Conservation (phyloP, 2,888 invertebrate genomes). For the Drosophila atroscutellata region DNA sequence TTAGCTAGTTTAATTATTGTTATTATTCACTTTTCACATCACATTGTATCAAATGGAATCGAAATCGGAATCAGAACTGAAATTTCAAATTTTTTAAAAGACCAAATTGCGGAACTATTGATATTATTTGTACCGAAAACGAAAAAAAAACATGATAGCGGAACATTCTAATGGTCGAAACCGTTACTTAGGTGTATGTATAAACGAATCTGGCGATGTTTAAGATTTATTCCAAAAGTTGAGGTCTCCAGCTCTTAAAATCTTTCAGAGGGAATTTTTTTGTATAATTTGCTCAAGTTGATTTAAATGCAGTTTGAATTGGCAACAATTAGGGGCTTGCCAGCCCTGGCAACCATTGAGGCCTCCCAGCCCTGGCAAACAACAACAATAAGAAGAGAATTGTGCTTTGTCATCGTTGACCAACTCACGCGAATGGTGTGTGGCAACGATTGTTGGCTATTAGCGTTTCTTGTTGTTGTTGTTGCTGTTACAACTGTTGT, state of each 20-base stretch:
- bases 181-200: background rate
- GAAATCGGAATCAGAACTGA: background rate
- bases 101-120: background rate
- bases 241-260: background rate
- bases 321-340: background rate
- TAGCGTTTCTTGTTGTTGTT: background rate
- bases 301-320: background rate
- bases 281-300: background rate
- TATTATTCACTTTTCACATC: background rate
- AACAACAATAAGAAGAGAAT: background rate
- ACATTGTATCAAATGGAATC: background rate
- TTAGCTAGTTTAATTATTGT: background rate
- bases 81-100: background rate
- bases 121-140: background rate
- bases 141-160: background rate
- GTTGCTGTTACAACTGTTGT: constrained; percentile 18
- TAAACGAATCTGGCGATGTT: background rate
- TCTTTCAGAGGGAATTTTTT: background rate
- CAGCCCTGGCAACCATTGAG: background rate
- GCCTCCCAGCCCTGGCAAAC: background rate
- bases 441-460: constrained; percentile 15
- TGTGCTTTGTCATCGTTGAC: constrained; percentile 10
- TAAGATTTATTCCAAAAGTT: background rate
- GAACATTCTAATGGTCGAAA: background rate
- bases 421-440: constrained; percentile 6